Conservation (phyloP, 2,113 vertebrate species). For the Percopsis transmontana region DNA sequence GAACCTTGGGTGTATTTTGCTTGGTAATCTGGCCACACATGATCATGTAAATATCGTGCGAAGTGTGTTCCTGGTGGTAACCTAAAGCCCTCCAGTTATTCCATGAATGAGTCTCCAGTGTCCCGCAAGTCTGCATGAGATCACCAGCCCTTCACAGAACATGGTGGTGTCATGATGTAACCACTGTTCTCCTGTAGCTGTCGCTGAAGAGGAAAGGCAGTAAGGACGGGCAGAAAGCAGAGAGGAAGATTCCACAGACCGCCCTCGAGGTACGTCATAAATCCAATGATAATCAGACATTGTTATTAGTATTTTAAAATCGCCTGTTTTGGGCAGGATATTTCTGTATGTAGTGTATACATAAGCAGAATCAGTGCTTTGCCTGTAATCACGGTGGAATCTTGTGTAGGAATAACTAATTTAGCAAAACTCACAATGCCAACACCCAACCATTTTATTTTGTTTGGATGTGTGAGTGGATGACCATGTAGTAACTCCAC, state of each 20-base stretch:
- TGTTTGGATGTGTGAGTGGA: no score
- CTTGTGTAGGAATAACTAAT: no score
- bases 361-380: no score
- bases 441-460: no score
- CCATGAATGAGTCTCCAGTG: slow-evolving; percentile 27
- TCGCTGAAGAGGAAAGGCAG: slow-evolving; percentile 94
- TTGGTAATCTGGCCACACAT: neutral
- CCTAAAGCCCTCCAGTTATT: slow-evolving; percentile 22
- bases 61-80: slow-evolving; percentile 16
- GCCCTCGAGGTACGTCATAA: slow-evolving; percentile 84
- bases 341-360: no score
- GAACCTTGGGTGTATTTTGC: slow-evolving; percentile 2
- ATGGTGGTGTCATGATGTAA: slow-evolving; percentile 36
- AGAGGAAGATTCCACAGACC: slow-evolving; percentile 89
- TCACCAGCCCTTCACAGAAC: slow-evolving; percentile 38
- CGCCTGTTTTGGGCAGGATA: no score
- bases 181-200: slow-evolving; percentile 75
- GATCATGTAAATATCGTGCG: slow-evolving; percentile 20
- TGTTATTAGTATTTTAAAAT: neutral
- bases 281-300: neutral
- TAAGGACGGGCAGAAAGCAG: slow-evolving; percentile 90
- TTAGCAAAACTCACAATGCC: no score
- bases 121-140: slow-evolving; percentile 44
- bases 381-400: no score
- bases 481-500: no score